Conservation (phyloP, 2,888 invertebrate genomes). For the Syrista parreyssii region DNA sequence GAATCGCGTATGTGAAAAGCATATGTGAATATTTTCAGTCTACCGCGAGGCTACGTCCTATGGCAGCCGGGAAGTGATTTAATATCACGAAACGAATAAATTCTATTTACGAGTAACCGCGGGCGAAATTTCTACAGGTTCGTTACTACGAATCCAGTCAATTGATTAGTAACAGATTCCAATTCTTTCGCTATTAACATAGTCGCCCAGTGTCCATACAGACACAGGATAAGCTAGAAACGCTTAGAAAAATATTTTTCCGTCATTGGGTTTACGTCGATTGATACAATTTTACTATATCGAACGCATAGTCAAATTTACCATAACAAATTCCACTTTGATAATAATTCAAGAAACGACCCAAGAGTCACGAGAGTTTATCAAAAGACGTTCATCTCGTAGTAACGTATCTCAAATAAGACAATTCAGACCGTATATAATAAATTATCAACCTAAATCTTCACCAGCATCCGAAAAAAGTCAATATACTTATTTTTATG, state of each 20-base stretch:
- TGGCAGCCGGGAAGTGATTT: background rate
- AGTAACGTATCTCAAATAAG: background rate
- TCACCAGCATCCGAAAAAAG: background rate
- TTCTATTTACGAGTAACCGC: slow-evolving; percentile 23
- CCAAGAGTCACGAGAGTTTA: background rate
- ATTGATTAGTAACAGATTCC: background rate
- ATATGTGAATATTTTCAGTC: background rate
- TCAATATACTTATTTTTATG: background rate
- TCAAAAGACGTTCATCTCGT: background rate
- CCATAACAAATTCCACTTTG: background rate
- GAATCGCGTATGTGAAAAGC: background rate
- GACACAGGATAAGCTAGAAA: background rate
- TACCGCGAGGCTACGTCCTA: background rate
- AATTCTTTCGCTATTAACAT: slow-evolving; percentile 1
- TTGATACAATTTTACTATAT: background rate
- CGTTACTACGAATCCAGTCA: background rate
- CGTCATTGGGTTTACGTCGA: background rate
- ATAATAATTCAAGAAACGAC: background rate
- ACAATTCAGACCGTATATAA: slow-evolving; percentile 12
- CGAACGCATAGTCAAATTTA: background rate
- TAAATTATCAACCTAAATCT: slow-evolving; percentile 14
- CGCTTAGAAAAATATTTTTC: background rate
- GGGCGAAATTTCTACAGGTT: slow-evolving; percentile 31
- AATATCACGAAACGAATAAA: slow-evolving; percentile 20
- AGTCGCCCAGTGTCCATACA: background rate